phyloP scores from a whole-genome alignment of 2,888 invertebrate species.

The Thecocarcelia acutangulata region DNA sequence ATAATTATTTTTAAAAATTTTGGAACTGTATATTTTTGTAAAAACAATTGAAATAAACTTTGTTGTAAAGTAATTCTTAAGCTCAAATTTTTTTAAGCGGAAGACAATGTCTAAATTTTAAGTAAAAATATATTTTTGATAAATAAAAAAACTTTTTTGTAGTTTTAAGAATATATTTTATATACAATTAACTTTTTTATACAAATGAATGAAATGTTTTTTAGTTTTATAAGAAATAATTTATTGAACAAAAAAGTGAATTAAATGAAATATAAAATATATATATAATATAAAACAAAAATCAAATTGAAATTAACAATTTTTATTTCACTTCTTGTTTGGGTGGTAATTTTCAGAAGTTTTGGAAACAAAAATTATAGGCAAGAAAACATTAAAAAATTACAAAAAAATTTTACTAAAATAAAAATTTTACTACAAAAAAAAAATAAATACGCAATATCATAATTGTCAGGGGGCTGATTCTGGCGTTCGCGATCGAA shows the following conservation, averaged over 20 bases:
- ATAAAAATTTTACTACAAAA: too few relatives aligned
- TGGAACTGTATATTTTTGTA: constrained; percentile 72
- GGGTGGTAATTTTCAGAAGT: too few relatives aligned
- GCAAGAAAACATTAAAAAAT: too few relatives aligned
- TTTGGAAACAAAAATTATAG: too few relatives aligned
- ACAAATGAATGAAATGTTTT: constrained; percentile 75
- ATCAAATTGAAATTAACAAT: too few relatives aligned
- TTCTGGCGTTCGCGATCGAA: too few relatives aligned
- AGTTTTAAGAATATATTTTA: constrained; percentile 58
- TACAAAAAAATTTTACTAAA: too few relatives aligned
- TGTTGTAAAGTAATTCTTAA: constrained; percentile 67
- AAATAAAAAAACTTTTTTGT: constrained; percentile 28
- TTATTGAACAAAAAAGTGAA: constrained; percentile 73
- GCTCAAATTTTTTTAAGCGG: constrained; percentile 53
- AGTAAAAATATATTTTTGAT: constrained; percentile 49
- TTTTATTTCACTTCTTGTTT: too few relatives aligned
- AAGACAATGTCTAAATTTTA: constrained; percentile 68
- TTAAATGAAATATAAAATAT: constrained; percentile 44
- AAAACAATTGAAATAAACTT: constrained; percentile 48
- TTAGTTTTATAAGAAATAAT: constrained; percentile 76
- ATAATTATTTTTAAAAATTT: constrained; percentile 16
- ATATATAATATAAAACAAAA: neutral
- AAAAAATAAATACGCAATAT: too few relatives aligned
- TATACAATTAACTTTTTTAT: constrained; percentile 67
- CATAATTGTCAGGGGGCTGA: too few relatives aligned